Evolutionary conservation across 2,888 invertebrate genomes (phyloP), one percentile per base, ranked within the genome.

Genomic region (Girardia tigrina): DNA sequence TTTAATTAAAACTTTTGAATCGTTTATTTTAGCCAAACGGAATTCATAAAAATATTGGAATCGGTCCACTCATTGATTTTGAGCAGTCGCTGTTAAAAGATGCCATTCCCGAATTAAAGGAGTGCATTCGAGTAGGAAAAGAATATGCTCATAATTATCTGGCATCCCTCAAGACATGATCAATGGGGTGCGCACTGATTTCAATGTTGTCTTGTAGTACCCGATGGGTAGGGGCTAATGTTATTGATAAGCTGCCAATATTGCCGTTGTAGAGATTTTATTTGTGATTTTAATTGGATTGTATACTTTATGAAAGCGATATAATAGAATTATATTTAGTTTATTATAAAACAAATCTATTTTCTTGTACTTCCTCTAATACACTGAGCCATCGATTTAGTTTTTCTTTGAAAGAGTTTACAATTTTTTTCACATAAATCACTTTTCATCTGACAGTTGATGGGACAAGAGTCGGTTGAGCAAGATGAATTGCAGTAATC

Each of bases 81-180:
- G 56, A 56, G 23, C n/a, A 2, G 23, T 20, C 6, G n/a, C 4
- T 56, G n/a, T 12, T 56, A 56, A n/a, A 56, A 23, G 4, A n/a
- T 20, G 56, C 56, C 23, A 56, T 56, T 56, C 56, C 56, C n/a
- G 56, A 56, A 56, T 2, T 56, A n/a, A n/a, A 56, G n/a, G 56
- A 56, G 23, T 20, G n/a, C 23, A 56, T 56, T 2, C n/a, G 23
- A 56, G 23, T 16, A 4, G 56, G 56, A 56, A 56, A 4, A 56
- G 56, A 56, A n/a, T 56, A 20, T 16, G 56, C 56, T 12, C 6
- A 4, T 12, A 4, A 56, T 20, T 56, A 56, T n/a, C 4, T 56
- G 4, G n/a, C 56, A 8, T 56, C 56, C n/a, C n/a, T 56, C n/a
- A 56, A 56, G n/a, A 4, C 56, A 6, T 56, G 23, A 56, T 16